phyloP scores from a whole-genome alignment of 1,140 invertebrate species.

The Heliconius hewitsoni region DNA sequence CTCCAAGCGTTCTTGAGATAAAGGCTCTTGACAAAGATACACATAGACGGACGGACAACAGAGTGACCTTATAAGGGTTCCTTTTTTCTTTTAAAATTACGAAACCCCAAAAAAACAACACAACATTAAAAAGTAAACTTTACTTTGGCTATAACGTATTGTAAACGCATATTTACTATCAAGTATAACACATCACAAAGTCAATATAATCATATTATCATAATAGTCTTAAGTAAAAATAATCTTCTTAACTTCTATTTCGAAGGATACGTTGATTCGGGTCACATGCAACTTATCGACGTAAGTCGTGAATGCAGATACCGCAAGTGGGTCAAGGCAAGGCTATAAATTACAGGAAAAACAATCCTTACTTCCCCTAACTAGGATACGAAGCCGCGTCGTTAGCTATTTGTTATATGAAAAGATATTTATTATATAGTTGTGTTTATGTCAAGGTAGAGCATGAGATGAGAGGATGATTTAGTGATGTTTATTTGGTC shows the following conservation, averaged over 20 bases:
- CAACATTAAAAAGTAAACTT: too few species aligned
- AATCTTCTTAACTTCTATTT: conserved; percentile 16
- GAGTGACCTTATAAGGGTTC: too few species aligned
- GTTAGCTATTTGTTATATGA: conserved; percentile 18
- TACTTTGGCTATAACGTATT: too few species aligned
- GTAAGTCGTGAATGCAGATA: conserved; percentile 38
- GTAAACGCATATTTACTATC: too few species aligned
- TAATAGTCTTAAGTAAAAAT: neutral
- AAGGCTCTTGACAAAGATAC: too few species aligned
- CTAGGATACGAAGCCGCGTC: conserved; percentile 33
- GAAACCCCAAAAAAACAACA: too few species aligned
- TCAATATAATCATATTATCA: neutral
- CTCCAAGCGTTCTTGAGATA: too few species aligned
- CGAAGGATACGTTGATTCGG: conserved; percentile 21
- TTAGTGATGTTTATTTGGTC: too few species aligned
- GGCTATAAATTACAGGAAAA: conserved; percentile 41
- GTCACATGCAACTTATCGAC: conserved; percentile 34
- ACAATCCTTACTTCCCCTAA: conserved; percentile 36
- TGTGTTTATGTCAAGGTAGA: neutral
- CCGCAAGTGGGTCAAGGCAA: conserved; percentile 37
- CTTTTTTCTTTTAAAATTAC: too few species aligned
- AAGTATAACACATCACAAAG: too few species aligned
- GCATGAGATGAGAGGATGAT: neutral
- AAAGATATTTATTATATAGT: neutral
- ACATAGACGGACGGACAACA: too few species aligned